A percentile compares a stretch with the other conserved stretches of the same genome.
phyloP scores from a whole-genome alignment of 1,140 invertebrate genomes.

The Metopolophium dirhodum region DNA sequence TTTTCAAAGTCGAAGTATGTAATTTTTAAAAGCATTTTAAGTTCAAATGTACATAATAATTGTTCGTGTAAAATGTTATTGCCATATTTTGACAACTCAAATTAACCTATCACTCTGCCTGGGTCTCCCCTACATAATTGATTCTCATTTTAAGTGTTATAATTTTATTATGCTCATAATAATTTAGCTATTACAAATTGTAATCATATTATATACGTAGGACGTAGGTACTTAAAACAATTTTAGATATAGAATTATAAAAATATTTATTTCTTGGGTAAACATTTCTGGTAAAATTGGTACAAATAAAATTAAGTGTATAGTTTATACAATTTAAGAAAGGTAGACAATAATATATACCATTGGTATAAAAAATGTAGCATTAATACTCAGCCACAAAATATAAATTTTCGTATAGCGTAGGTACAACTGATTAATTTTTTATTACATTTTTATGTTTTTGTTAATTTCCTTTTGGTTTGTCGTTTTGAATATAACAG shows the following conservation, averaged over 20 bases:
- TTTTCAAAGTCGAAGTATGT: neutral
- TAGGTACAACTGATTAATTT: neutral
- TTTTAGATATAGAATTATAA: neutral
- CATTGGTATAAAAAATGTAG: neutral
- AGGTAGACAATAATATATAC: neutral
- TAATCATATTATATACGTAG: neutral
- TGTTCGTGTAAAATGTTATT: neutral
- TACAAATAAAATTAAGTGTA: neutral
- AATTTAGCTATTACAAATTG: neutral
- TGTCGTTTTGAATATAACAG: neutral
- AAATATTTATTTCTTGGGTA: neutral
- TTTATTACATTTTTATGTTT: neutral
- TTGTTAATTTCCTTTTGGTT: slow-evolving; percentile 6
- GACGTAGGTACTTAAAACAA: neutral
- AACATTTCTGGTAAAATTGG: neutral
- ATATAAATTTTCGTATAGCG: neutral
- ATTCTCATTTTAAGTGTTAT: neutral
- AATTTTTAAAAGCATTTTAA: neutral
- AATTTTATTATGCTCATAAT: neutral
- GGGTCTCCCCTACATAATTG: neutral
- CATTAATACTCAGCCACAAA: neutral
- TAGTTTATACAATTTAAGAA: neutral
- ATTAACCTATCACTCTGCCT: neutral
- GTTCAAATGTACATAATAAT: neutral
- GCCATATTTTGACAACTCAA: neutral